Percentiles rank a stretch among this genome's conserved stretches.
phyloP scores from a whole-genome alignment of 1,140 invertebrate genomes.

The Whitmania pigra region DNA sequence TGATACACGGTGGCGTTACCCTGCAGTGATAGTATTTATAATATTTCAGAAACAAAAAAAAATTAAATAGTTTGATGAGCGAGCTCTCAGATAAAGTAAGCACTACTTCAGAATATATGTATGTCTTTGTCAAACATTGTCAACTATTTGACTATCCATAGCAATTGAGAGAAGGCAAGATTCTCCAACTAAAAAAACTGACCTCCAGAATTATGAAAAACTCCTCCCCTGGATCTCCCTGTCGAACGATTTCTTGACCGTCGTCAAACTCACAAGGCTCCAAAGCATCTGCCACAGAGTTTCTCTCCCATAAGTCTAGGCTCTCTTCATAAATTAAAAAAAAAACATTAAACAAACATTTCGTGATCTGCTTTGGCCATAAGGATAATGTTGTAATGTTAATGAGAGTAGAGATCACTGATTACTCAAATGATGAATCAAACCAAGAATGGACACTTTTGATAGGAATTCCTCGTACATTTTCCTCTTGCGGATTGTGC shows the following conservation, averaged over 20 bases:
- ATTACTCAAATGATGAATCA: conserved; percentile 26
- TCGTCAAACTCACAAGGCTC: conserved; percentile 74
- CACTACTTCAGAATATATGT: not conserved
- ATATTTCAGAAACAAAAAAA: not conserved
- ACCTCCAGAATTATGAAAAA: conserved; percentile 90
- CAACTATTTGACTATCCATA: not conserved
- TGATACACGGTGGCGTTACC: conserved; percentile 81
- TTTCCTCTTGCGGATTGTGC: conserved; percentile 89
- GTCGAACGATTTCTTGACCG: conserved; percentile 80
- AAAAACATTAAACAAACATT: not conserved
- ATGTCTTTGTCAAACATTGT: not conserved
- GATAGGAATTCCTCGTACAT: conserved; percentile 96
- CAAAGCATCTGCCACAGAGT: conserved; percentile 86
- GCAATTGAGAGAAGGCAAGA: not conserved
- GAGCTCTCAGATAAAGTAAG: not conserved
- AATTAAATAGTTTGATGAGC: not conserved
- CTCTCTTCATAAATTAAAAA: conserved; percentile 5
- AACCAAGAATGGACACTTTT: conserved; percentile 81
- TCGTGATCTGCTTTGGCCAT: not conserved
- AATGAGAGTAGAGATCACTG: not conserved
- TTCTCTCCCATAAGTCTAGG: conserved; percentile 88
- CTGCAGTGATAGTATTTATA: conserved; percentile 28
- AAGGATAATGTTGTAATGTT: not conserved
- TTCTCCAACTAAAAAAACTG: not conserved
- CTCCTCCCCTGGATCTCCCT: conserved; percentile 89